phyloP scores from a whole-genome alignment of 2,888 invertebrate genomes.

The Taenaris catops region DNA sequence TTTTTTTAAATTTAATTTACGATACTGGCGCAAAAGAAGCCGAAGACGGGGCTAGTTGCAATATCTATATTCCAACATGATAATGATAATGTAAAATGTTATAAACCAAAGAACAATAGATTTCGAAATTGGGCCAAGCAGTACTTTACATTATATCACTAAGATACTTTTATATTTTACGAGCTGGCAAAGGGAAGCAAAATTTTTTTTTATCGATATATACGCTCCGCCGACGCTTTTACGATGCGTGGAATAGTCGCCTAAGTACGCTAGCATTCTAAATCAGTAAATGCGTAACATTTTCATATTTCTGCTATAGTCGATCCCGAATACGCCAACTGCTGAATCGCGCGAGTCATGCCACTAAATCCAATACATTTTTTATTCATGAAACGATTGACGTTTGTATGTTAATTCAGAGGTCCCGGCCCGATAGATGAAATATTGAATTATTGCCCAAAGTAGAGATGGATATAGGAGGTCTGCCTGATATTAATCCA shows the following conservation, averaged over 20 bases:
- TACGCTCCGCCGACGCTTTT: constrained; percentile 2
- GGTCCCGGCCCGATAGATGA: constrained; percentile 71
- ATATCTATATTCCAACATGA: no score
- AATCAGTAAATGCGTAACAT: constrained; percentile 32
- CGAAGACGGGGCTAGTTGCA: no score
- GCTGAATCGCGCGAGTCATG: constrained; percentile 62
- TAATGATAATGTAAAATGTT: no score
- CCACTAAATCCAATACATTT: constrained; percentile 79
- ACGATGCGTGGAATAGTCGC: constrained; percentile 5
- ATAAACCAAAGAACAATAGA: no score
- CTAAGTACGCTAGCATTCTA: constrained; percentile 17
- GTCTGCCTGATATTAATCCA: constrained; percentile 76
- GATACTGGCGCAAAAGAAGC: no score
- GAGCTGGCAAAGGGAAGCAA: no score
- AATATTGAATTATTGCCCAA: constrained; percentile 78
- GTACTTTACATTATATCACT: no score
- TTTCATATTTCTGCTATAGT: constrained; percentile 62
- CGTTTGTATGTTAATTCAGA: constrained; percentile 79
- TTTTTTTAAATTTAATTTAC: no score
- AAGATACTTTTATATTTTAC: no score
- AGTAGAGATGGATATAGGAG: constrained; percentile 68
- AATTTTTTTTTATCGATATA: constrained; percentile 1
- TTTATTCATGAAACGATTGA: constrained; percentile 80
- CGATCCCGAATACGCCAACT: constrained; percentile 31
- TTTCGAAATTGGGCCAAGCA: no score